phyloP scores from a whole-genome alignment of 2,888 invertebrate species.

The Seira musarum region DNA sequence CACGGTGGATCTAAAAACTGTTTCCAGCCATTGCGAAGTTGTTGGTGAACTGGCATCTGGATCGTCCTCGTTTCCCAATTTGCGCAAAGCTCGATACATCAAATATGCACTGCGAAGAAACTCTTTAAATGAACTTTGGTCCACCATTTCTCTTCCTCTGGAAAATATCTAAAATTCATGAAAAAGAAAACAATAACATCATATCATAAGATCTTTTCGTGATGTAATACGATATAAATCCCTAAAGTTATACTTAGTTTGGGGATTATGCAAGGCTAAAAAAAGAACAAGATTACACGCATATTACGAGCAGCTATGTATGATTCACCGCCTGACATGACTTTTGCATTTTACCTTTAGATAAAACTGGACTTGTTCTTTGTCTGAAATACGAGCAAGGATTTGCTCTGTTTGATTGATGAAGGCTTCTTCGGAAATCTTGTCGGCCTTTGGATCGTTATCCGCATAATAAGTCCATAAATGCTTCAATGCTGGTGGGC shows the following conservation, averaged over 20 bases:
- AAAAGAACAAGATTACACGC: too few relatives aligned
- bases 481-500: slow-evolving; percentile 45
- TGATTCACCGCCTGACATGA: too few relatives aligned
- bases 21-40: slow-evolving; percentile 71
- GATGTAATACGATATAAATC: too few relatives aligned
- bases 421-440: slow-evolving; percentile 76
- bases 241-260: too few relatives aligned
- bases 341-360: slow-evolving; percentile 71
- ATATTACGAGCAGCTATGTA: too few relatives aligned
- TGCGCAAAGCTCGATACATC: slow-evolving; percentile 53
- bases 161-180: slow-evolving; percentile 67
- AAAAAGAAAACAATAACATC: not conserved
- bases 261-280: too few relatives aligned
- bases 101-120: slow-evolving; percentile 68
- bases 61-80: slow-evolving; percentile 24
- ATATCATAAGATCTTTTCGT: too few relatives aligned
- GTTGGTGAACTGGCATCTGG: slow-evolving; percentile 17
- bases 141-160: slow-evolving; percentile 66
- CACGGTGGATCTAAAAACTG: slow-evolving; percentile 83
- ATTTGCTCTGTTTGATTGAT: slow-evolving; percentile 82
- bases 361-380: slow-evolving; percentile 71
- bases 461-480: slow-evolving; percentile 61
- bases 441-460: slow-evolving; percentile 74
- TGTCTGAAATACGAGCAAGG: slow-evolving; percentile 73
- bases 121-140: slow-evolving; percentile 64